A percentile compares a stretch with the other conserved stretches of the same genome.
Evolutionary conservation across 2,888 invertebrate genomes (phyloP).

Genomic region (Seladonia tumulorum): DNA sequence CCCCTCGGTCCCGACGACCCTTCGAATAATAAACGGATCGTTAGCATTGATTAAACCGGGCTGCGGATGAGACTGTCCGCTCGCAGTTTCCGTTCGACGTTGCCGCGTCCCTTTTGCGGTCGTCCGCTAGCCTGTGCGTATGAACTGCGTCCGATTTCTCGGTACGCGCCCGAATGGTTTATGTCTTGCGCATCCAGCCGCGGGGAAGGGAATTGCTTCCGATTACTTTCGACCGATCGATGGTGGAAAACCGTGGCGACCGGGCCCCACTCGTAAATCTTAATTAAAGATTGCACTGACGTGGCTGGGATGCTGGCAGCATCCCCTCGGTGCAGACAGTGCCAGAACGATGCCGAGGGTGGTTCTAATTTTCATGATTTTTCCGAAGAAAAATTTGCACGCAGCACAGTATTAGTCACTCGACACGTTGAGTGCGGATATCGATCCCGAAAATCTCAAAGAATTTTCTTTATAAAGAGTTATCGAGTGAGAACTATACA

Average conservation of each 20-base stretch:
- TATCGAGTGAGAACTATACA: too few species aligned
- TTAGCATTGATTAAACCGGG: conserved; percentile 76
- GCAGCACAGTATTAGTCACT: background rate
- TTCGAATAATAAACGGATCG: conserved; percentile 75
- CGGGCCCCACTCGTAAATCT: conserved; percentile 56
- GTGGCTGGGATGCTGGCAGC: conserved; percentile 1
- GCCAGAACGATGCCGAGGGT: background rate
- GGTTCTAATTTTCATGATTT: background rate
- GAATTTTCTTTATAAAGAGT: too few species aligned
- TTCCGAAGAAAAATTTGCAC: background rate
- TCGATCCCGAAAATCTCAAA: too few species aligned
- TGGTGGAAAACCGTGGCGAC: conserved; percentile 22
- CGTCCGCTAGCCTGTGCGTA: conserved; percentile 15
- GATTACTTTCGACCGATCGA: conserved; percentile 42
- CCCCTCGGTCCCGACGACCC: conserved; percentile 60
- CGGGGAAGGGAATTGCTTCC: conserved; percentile 51
- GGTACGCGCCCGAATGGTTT: conserved; percentile 59
- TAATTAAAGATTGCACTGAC: conserved; percentile 50
- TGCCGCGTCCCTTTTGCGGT: conserved; percentile 41
- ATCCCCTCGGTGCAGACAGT: background rate
- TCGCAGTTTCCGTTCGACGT: conserved; percentile 49
- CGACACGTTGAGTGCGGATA: background rate
- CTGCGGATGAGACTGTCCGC: conserved; percentile 48
- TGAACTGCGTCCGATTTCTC: conserved; percentile 44
- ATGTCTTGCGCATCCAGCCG: conserved; percentile 44